Conservation (phyloP, 2,113 vertebrate species). For the Crotalus helleri region DNA sequence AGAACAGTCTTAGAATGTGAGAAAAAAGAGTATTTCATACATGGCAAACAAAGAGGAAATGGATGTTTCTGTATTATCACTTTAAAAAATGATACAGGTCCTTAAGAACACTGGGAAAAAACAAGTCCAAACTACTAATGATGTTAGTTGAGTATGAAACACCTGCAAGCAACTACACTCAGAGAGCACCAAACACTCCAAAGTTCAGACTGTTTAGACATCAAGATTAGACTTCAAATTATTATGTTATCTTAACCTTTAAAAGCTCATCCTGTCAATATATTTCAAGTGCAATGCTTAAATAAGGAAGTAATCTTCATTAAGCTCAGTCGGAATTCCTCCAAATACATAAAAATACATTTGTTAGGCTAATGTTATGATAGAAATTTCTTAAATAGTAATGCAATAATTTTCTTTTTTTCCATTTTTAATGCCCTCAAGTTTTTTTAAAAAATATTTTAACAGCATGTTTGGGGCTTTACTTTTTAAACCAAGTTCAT, state of each 20-base stretch:
- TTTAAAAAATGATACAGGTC: background rate
- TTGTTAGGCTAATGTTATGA: background rate
- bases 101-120: background rate
- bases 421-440: background rate
- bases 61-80: background rate
- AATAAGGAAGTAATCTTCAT: background rate
- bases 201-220: background rate
- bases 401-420: background rate
- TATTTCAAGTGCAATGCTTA: background rate
- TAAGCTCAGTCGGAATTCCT: background rate
- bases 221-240: background rate
- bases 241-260: background rate
- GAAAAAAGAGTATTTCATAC: background rate
- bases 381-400: background rate
- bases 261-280: background rate
- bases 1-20: background rate
- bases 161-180: background rate
- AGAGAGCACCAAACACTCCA: background rate
- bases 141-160: background rate
- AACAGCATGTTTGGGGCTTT: background rate
- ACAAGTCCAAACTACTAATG: background rate
- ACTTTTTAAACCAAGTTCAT: background rate
- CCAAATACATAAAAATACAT: background rate
- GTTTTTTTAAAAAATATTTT: background rate
- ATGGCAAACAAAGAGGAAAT: background rate